phyloP scores from a whole-genome alignment of 2,797 vertebrate species.

The Pelochelys cantorii region DNA sequence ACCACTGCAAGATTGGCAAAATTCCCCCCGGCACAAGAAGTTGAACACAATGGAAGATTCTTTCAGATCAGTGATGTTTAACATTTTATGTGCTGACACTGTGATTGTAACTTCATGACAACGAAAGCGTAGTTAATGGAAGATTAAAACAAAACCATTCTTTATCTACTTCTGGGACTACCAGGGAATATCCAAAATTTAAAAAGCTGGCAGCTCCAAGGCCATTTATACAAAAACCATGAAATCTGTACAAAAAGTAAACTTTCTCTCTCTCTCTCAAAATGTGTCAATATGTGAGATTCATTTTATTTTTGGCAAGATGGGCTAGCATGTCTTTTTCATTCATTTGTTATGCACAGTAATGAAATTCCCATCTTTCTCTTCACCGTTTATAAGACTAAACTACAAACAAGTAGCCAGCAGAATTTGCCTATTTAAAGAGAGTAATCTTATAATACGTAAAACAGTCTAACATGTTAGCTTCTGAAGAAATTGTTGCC shows the following conservation, averaged over 20 bases:
- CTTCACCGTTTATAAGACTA: neutral
- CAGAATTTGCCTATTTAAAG: neutral
- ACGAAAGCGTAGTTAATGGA: slow-evolving; percentile 70
- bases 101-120: slow-evolving; percentile 68
- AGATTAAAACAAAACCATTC: slow-evolving; percentile 72
- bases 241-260: neutral
- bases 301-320: slow-evolving; percentile 4
- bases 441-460: neutral
- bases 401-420: neutral
- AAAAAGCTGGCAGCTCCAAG: slow-evolving; percentile 68
- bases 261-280: neutral
- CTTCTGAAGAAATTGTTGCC: neutral
- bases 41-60: slow-evolving; percentile 75
- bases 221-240: slow-evolving; percentile 2
- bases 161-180: slow-evolving; percentile 74
- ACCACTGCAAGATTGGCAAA: slow-evolving; percentile 70
- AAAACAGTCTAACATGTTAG: neutral
- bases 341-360: neutral
- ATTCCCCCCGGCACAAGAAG: slow-evolving; percentile 72
- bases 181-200: slow-evolving; percentile 67
- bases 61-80: slow-evolving; percentile 77
- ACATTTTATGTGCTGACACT: slow-evolving; percentile 78
- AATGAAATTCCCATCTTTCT: neutral
- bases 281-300: neutral
- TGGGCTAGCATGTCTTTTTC: neutral